Percentiles rank a stretch among this genome's conserved stretches.
Evolutionary conservation across 2,797 vertebrate genomes (phyloP).

Genomic region (Anguilla pacifica): DNA sequence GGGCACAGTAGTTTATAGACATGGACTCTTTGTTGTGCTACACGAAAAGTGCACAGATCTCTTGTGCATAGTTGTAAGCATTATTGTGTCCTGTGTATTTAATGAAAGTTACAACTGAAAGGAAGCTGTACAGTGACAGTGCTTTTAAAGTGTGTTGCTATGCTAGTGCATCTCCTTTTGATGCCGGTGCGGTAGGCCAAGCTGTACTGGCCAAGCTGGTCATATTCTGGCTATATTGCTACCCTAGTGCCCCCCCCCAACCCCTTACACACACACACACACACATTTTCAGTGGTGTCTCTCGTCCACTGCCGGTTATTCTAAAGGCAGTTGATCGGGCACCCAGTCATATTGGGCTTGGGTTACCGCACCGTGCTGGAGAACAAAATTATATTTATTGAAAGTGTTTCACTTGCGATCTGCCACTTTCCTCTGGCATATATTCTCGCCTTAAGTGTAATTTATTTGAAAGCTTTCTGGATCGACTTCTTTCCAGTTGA

Average conservation of each 20-base stretch:
- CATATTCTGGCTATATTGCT: slow-evolving; percentile 7
- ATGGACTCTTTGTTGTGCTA: slow-evolving; percentile 77
- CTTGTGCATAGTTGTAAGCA: slow-evolving; percentile 74
- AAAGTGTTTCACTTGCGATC: slow-evolving; percentile 49
- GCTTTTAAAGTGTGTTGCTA: slow-evolving; percentile 56
- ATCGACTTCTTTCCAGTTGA: slow-evolving; percentile 20
- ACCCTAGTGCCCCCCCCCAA: not conserved
- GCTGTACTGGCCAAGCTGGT: slow-evolving; percentile 54
- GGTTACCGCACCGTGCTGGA: slow-evolving; percentile 47
- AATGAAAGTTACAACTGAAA: slow-evolving; percentile 27
- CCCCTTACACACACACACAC: not conserved
- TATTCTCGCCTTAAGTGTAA: slow-evolving; percentile 39
- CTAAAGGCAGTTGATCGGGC: slow-evolving; percentile 50
- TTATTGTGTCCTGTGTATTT: slow-evolving; percentile 61
- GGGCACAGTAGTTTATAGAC: slow-evolving; percentile 88
- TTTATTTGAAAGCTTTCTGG: slow-evolving; percentile 35
- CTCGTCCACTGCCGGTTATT: not conserved
- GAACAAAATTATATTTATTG: slow-evolving; percentile 44
- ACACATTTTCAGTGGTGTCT: not conserved
- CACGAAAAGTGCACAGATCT: slow-evolving; percentile 65
- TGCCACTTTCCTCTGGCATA: slow-evolving; percentile 50
- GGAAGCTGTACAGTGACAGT: slow-evolving; percentile 47
- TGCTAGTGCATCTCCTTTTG: slow-evolving; percentile 43
- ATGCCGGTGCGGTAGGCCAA: slow-evolving; percentile 61
- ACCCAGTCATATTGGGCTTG: slow-evolving; percentile 48